A percentile compares a stretch with the other conserved stretches of the same genome.
Evolutionary conservation across 37 sponge, comb jelly and placozoan species (phyloP).

Genomic region (Amphimedon queenslandica): DNA sequence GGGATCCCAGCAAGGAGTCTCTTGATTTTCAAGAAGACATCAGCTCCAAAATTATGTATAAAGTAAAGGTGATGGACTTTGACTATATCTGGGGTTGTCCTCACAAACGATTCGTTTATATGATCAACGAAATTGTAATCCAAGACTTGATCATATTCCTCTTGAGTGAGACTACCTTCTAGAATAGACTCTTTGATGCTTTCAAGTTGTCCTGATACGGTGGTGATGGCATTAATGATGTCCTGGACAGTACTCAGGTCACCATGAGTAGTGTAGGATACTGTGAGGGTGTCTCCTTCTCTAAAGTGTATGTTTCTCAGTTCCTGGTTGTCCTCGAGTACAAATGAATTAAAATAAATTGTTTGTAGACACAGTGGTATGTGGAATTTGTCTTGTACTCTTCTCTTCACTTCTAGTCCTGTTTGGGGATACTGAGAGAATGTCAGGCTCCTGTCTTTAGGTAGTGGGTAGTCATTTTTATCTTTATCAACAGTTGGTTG

Average conservation of each 20-base stretch:
- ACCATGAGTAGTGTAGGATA: slow-evolving; percentile 11
- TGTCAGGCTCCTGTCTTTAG: neutral
- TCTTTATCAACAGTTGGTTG: too few relatives aligned
- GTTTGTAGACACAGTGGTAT: slow-evolving; percentile 19
- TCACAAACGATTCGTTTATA: too few relatives aligned
- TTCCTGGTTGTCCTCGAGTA: neutral
- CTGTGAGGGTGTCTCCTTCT: slow-evolving; percentile 14
- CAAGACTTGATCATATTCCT: too few relatives aligned
- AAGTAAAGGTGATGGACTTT: slow-evolving; percentile 21
- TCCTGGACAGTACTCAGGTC: slow-evolving; percentile 10
- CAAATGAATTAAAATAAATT: neutral
- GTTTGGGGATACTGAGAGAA: neutral
- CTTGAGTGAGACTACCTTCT: too few relatives aligned
- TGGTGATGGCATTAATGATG: too few relatives aligned
- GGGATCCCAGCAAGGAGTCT: slow-evolving; percentile 1
- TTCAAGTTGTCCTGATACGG: neutral
- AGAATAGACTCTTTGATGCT: neutral
- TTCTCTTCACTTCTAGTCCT: slow-evolving; percentile 3
- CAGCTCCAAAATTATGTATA: slow-evolving; percentile 4
- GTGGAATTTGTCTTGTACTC: slow-evolving; percentile 11
- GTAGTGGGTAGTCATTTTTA: too few relatives aligned
- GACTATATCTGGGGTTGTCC: neutral
- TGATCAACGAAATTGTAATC: too few relatives aligned
- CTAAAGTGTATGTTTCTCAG: neutral
- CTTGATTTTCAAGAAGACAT: slow-evolving; percentile 9